phyloP scores from a whole-genome alignment of 2,888 invertebrate genomes.

The Chironomus riparius region DNA sequence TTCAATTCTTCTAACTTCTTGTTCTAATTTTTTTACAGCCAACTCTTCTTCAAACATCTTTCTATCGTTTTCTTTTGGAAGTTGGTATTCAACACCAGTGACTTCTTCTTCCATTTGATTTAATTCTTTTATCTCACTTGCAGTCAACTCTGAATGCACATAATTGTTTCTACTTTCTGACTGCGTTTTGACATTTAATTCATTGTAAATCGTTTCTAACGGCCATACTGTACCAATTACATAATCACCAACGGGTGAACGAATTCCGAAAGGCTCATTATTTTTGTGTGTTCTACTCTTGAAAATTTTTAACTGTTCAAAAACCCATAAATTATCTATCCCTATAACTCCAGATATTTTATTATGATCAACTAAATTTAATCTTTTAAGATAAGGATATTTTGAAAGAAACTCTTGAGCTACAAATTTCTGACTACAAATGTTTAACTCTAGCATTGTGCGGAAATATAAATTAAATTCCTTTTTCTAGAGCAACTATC shows the following conservation, averaged over 20 bases:
- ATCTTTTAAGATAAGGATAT: not conserved
- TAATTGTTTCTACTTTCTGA: not conserved
- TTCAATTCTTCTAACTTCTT: not conserved
- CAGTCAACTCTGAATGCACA: not conserved
- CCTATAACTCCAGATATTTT: not conserved
- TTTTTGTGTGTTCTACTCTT: not conserved
- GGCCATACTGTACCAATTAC: not conserved
- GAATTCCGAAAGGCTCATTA: not conserved
- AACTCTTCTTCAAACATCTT: not conserved
- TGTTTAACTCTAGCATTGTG: not conserved
- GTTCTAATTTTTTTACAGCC: not conserved
- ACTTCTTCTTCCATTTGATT: not conserved
- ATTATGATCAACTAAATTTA: not conserved
- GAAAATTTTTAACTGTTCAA: not conserved
- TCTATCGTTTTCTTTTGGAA: not conserved
- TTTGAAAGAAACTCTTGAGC: not conserved
- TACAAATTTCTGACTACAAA: not conserved
- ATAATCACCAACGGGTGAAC: not conserved
- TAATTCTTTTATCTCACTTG: not conserved
- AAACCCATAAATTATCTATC: not conserved
- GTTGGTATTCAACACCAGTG: not conserved
- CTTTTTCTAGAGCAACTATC: not conserved
- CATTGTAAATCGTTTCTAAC: not conserved
- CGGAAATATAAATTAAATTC: not conserved
- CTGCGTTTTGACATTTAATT: not conserved